phyloP scores from a whole-genome alignment of 2,797 vertebrate species.

The Threskiornis aethiopicus region DNA sequence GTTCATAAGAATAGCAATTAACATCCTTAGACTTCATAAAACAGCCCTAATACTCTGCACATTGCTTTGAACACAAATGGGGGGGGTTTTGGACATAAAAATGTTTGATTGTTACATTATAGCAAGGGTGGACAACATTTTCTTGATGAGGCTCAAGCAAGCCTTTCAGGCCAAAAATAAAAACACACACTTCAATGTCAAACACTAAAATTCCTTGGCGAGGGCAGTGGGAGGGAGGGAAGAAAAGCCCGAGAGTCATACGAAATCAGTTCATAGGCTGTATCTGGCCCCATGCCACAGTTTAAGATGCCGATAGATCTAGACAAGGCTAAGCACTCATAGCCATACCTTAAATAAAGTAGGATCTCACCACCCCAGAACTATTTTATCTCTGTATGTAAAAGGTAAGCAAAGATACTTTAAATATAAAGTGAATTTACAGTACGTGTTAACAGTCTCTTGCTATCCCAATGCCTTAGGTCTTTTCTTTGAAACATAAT shows the following conservation, averaged over 20 bases:
- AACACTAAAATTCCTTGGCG: not conserved
- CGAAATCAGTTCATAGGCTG: not conserved
- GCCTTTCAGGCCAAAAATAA: not conserved
- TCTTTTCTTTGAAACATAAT: not conserved
- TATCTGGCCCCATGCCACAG: not conserved
- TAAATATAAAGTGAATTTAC: not conserved
- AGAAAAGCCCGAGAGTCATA: not conserved
- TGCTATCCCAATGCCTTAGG: not conserved
- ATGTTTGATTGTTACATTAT: not conserved
- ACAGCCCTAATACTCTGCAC: not conserved
- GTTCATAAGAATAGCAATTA: not conserved
- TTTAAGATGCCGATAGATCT: not conserved
- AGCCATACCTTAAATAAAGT: not conserved
- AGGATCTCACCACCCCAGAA: not conserved
- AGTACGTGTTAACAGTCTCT: not conserved
- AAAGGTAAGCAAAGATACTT: not conserved
- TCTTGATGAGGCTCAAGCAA: not conserved
- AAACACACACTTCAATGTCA: not conserved
- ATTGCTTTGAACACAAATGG: not conserved
- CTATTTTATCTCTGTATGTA: not conserved
- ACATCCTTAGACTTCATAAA: not conserved
- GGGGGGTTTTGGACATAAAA: not conserved
- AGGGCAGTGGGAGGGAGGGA: not conserved
- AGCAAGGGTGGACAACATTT: not conserved
- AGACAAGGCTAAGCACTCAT: not conserved